Base-by-base conservation (phyloP, 2,113 vertebrate species). In the Orycteropus afer region DNA sequence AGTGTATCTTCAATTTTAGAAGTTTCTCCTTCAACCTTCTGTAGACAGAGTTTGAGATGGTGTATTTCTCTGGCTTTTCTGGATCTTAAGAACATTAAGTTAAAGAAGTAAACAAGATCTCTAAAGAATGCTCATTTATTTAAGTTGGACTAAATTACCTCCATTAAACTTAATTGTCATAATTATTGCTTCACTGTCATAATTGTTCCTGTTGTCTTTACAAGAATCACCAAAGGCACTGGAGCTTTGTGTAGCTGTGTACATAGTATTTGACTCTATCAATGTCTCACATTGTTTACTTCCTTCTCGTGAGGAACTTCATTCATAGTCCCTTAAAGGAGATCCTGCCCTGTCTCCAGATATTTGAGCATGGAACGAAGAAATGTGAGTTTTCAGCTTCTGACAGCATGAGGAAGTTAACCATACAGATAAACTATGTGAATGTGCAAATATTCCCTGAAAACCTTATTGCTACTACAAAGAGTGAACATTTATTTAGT, bases 131-230 rank as follows among this genome's bases (percentile, higher is more conserved):
- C 80, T 81, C 47, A 20, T 77, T 67, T 82, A 84, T 91, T 94
- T 85, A 73, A 87, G 94, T 87, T 86, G 45, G 37, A 71, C 69
- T 61, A 74, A 87, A 91, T 95, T 86, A 37, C 65, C 47, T 18
- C 79, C 57, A 89, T 95, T 96, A 90, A 57, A 47, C 42, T 63
- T 95, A 95, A 93, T 90, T 93, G 91, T 84, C 47, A 37, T 96
- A 86, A 96, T 89, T 92, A 81, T 65, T 61, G 90, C 85, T 92
- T 86, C 47, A 13, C 73, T 51, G 81, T 32, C 32, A 40, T 96
- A 88, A 92, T 78, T 74, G 84, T 81, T 84, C 79, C 76, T 94
- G 69, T 69, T 77, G 73, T 84, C 74, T 93, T 86, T 86, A 59
- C 5, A 27, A 89, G 79, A 82, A 45, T 86, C 92, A 92, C 63